These are phyloP conservation scores for Sternotherus odoratus DNA, from an alignment of 2,797 vertebrate genomes.

Conservation along the genomic window DNA sequence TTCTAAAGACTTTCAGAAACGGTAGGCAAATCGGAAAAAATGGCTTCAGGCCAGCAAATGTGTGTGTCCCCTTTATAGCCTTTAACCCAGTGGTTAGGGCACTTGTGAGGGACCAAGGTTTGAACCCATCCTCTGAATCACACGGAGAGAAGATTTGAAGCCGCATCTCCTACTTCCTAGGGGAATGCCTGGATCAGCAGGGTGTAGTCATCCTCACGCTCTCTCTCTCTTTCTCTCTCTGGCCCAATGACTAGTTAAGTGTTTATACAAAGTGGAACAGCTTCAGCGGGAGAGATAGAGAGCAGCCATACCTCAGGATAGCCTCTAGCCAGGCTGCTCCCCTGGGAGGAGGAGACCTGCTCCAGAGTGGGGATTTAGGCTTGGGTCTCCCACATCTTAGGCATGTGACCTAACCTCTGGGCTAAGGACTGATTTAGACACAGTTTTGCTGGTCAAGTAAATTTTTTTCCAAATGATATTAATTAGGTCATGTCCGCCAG, in stretches of 20 bases:
- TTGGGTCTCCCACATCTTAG: background rate
- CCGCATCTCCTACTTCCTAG: background rate
- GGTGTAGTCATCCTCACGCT: background rate
- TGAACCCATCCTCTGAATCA: background rate
- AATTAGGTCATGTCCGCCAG: background rate
- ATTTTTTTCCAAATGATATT: background rate
- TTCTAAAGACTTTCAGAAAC: no score
- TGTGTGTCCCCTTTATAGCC: background rate
- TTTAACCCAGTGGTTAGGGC: background rate
- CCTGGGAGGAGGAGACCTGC: background rate
- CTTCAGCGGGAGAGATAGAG: background rate
- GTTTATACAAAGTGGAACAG: background rate
- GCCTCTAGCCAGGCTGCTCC: background rate
- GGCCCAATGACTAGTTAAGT: background rate
- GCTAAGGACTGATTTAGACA: background rate
- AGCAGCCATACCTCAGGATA: background rate
- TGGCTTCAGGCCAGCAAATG: background rate
- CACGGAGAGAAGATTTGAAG: background rate
- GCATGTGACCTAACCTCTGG: background rate
- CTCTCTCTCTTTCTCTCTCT: no score
- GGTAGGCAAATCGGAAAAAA: background rate
- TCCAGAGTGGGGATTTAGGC: background rate
- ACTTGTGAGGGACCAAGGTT: background rate
- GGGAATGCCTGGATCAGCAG: background rate
- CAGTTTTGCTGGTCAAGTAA: background rate